Evolutionary conservation across 2,113 vertebrate species (phyloP), one percentile per base, ranked within the genome.

Genomic region (Phodopus roborovskii): DNA sequence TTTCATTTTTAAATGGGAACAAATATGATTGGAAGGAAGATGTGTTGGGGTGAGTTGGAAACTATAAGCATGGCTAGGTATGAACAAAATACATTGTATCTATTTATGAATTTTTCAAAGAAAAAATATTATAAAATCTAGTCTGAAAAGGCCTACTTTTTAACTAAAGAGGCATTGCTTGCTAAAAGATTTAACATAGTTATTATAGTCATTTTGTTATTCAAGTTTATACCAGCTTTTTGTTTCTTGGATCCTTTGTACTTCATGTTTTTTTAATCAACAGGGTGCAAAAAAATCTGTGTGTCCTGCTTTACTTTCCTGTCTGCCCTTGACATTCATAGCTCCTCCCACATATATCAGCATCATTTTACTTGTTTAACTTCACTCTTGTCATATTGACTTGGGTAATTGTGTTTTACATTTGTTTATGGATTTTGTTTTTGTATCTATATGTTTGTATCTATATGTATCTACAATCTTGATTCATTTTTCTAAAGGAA

Each of bases 401-500:
- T 45, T 88, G 48, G 22, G 15, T 42, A n/a, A 33, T 0, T 17
- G 15, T 86, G n/a, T 9, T 90, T 26, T 15, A 28, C 3, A 53
- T 58, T 77, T 77, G 28, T 10, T 62, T 83, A 10, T 83, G 11
- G 11, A n/a, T n/a, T n/a, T 36, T 75, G 13, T n/a, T 79, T 82
- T 74, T 77, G 4, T 36, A 74, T 75, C 5, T 11, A 15, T 70
- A n/a, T n/a, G n/a, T 82, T 74, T 77, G 4, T 36, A 74, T 75
- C 5, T 11, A 15, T 70, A n/a, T n/a, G n/a, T n/a, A n/a, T n/a
- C 48, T 88, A 60, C 13, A 68, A 71, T 48, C 22, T 48, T 88
- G 15, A 50, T 86, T 81, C 26, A 82, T 74, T 3, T 93, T 77
- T 86, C 56, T 58, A 39, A 74, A 68, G 45, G 24, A 88, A 93